Base-by-base conservation (phyloP, 2,888 invertebrate species). In the Artemia sp. region DNA sequence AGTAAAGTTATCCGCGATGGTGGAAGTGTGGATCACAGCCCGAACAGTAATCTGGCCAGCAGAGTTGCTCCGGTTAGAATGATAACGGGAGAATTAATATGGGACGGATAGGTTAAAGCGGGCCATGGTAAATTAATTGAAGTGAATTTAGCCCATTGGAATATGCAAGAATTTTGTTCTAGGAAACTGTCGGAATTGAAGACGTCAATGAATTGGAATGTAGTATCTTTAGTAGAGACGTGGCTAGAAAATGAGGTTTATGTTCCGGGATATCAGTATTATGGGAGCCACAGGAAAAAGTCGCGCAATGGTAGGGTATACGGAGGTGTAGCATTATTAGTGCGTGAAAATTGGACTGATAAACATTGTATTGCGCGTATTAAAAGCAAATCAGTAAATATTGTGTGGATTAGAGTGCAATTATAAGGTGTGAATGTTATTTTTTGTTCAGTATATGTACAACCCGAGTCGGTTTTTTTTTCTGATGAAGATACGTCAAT, bases 281-380 rank as follows among this genome's bases (percentile, higher is more conserved):
- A 12, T 53, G 2, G 2, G 53, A 53, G 2, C n/a, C 12, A 53
- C 1, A 53, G 53, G 53, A 53, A 19, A 19, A 19, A 19, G 19
- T 19, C 19, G 19, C 19, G 19, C 1, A 19, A 19, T 19, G 19
- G 19, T 53, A 53, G 53, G 53, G 53, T 53, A 53, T 53, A 53
- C 53, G 53, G 53, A 53, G 53, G 19, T 19, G 19, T 19, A 19
- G 19, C 19, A 19, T 53, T 53, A n/a, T 53, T 53, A n/a, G 53
- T 53, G n/a, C 53, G 53, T 53, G 53, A 53, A 53, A 53, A n/a
- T 53, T 53, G 53, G 53, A 53, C n/a, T 53, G 53, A 53, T 53
- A 53, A 53, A 53, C 19, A 53, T 12, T 53, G 53, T n/a, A n/a
- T 53, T 12, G 53, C n/a, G 53, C 53, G 53, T 53, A 53, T 53